Evolutionary conservation across 23 tunicate species (phyloP).

Genomic region (Aplidium turbinatum): DNA sequence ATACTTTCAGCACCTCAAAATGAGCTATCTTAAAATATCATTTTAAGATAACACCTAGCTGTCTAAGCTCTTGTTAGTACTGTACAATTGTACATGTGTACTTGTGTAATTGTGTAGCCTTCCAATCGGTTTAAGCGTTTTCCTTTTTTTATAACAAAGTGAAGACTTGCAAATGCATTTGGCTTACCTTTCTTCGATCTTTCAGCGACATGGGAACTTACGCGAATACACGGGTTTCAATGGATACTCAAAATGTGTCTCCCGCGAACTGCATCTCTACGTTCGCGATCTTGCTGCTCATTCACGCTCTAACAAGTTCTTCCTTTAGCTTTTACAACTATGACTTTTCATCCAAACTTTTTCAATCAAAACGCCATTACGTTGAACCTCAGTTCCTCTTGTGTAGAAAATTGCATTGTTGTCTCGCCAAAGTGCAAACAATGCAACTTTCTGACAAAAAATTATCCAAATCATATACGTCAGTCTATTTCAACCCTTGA

Average conservation of each 20-base stretch:
- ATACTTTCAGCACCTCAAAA: too few relatives aligned
- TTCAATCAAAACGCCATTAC: too few relatives aligned
- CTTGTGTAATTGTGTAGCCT: too few relatives aligned
- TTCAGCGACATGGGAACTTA: constrained; percentile 49
- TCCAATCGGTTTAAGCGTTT: too few relatives aligned
- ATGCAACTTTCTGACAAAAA: neutral
- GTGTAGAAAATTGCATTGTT: neutral
- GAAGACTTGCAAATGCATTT: neutral
- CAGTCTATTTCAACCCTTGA: too few relatives aligned
- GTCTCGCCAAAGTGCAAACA: neutral
- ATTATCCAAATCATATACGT: too few relatives aligned
- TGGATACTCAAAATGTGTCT: constrained; percentile 46
- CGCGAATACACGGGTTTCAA: constrained; percentile 25
- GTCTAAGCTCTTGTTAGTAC: too few relatives aligned
- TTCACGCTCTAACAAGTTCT: constrained; percentile 30
- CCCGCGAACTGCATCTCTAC: constrained; percentile 36
- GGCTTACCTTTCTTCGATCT: constrained; percentile 10
- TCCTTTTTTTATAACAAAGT: neutral
- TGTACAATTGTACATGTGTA: too few relatives aligned
- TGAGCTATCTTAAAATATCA: too few relatives aligned
- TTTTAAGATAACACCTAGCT: too few relatives aligned
- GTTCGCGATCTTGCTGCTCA: constrained; percentile 46
- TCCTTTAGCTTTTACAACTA: too few relatives aligned
- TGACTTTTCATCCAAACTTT: neutral
- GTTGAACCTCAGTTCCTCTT: neutral